Conservation (phyloP, 1,140 invertebrate species). For the Leptinotarsa defecta region DNA sequence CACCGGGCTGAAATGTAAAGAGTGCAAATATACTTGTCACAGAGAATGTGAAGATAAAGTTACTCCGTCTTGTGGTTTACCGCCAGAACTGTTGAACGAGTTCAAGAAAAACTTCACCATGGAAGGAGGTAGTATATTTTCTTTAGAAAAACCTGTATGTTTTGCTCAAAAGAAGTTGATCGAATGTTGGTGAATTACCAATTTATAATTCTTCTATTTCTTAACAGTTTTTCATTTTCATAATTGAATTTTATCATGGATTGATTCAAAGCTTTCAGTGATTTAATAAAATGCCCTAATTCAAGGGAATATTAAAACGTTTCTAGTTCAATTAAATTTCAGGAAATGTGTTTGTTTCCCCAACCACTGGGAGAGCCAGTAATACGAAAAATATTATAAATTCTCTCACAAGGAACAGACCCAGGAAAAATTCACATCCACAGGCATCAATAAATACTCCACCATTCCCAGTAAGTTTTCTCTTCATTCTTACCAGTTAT, state of each 20-base stretch:
- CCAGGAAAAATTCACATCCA: conserved; percentile 61
- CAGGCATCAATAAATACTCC: conserved; percentile 65
- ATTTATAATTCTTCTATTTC: not conserved
- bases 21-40: conserved; percentile 93
- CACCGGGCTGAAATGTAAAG: conserved; percentile 84
- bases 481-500: not conserved
- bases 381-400: conserved; percentile 51
- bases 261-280: not conserved
- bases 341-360: conserved; percentile 33
- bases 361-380: conserved; percentile 53
- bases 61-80: conserved; percentile 88
- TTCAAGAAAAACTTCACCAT: conserved; percentile 65
- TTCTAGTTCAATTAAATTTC: not conserved
- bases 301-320: no score
- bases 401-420: conserved; percentile 40
- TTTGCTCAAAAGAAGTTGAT: no score
- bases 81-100: conserved; percentile 79
- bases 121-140: conserved; percentile 13
- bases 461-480: conserved; percentile 62
- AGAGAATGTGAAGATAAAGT: conserved; percentile 89
- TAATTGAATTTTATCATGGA: not conserved
- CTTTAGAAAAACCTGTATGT: no score
- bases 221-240: not conserved
- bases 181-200: no score
- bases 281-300: no score